Conservation (phyloP, 2,888 invertebrate species). For the Eristalinus sepulchralis region DNA sequence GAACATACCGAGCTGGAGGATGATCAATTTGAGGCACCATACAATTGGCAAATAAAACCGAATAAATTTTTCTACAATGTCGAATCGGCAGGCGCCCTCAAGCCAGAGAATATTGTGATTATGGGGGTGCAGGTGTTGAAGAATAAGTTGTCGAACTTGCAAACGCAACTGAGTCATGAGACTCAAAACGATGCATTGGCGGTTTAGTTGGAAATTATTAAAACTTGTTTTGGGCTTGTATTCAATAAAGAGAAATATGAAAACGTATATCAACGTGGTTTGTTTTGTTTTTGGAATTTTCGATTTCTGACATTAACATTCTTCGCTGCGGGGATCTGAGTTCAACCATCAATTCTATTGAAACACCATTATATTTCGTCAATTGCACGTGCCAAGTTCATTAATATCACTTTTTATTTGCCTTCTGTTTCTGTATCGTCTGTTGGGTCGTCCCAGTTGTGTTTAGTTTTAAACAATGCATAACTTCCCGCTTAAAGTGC, state of each 20-base stretch:
- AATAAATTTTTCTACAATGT: conserved; percentile 99
- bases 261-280: background rate
- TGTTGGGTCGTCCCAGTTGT: too few species aligned
- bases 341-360: too few species aligned
- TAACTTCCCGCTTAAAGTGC: too few species aligned
- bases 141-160: conserved; percentile 96
- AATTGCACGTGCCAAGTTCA: too few species aligned
- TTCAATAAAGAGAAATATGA: background rate
- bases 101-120: conserved; percentile 97
- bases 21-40: conserved; percentile 95
- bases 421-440: too few species aligned
- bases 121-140: conserved; percentile 97
- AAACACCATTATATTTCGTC: too few species aligned
- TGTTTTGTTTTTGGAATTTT: background rate
- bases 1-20: conserved; percentile 97
- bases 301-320: background rate
- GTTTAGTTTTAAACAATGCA: too few species aligned
- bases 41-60: conserved; percentile 96
- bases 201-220: conserved; percentile 73
- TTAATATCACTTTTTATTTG: too few species aligned
- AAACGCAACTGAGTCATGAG: conserved; percentile 95
- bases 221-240: background rate
- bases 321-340: too few species aligned
- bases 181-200: conserved; percentile 91
- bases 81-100: conserved; percentile 96